These are phyloP conservation scores for Abramis brama DNA, from an alignment of 2,113 vertebrate species.

Conservation along the genomic window DNA sequence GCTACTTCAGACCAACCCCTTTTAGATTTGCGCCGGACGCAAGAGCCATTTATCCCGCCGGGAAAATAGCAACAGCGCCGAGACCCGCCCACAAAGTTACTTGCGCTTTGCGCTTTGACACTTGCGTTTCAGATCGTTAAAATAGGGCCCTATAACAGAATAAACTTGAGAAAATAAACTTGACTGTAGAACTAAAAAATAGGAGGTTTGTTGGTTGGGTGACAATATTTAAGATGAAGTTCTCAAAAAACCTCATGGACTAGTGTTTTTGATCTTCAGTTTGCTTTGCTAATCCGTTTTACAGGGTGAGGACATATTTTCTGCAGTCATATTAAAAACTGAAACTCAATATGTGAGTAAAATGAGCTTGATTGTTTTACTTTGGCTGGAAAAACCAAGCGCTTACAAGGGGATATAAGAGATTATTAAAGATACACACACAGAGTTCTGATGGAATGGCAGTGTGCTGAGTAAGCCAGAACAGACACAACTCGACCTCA, in stretches of 20 bases:
- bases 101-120: no score
- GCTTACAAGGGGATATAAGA: neutral
- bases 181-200: neutral
- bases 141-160: no score
- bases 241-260: neutral
- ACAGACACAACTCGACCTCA: slow-evolving; percentile 54
- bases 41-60: no score
- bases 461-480: slow-evolving; percentile 55
- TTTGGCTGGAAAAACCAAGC: slow-evolving; percentile 2
- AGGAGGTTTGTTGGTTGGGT: neutral
- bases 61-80: no score
- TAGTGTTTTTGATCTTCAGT: neutral
- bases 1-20: no score
- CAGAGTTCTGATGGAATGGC: slow-evolving; percentile 17
- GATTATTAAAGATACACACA: slow-evolving; percentile 41
- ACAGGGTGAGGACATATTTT: slow-evolving; percentile 3
- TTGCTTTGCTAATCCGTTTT: neutral
- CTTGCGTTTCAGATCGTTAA: no score
- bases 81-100: no score
- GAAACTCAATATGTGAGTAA: slow-evolving; percentile 22
- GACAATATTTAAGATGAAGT: neutral
- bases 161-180: neutral
- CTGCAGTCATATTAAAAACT: neutral
- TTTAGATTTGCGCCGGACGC: no score
- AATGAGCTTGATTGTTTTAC: slow-evolving; percentile 13